phyloP scores from a whole-genome alignment of 2,888 invertebrate species.

The Lamellibrachia satsuma region DNA sequence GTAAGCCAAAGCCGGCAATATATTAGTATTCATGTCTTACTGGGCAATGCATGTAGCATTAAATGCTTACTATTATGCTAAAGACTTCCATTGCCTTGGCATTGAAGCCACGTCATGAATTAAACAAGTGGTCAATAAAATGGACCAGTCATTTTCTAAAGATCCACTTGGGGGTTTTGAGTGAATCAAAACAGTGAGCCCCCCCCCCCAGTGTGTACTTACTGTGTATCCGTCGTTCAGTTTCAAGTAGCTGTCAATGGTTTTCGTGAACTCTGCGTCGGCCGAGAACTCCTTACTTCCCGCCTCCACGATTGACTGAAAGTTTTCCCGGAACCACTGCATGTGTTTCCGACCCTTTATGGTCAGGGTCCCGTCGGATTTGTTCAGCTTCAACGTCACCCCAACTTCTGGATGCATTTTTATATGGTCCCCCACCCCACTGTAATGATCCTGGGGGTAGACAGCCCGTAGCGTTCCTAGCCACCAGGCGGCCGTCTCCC shows the following conservation, averaged over 20 bases:
- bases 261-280: slow-evolving; percentile 29
- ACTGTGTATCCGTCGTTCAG: slow-evolving; percentile 36
- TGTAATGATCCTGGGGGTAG: slow-evolving; percentile 40
- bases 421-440: slow-evolving; percentile 33
- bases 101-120: too few species aligned
- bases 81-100: too few species aligned
- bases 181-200: background rate
- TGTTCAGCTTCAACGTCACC: slow-evolving; percentile 40
- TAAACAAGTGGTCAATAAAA: too few species aligned
- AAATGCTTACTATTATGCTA: too few species aligned
- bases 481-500: slow-evolving; percentile 40
- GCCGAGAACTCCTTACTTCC: slow-evolving; percentile 31
- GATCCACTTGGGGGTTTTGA: too few species aligned
- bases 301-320: slow-evolving; percentile 35
- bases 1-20: too few species aligned
- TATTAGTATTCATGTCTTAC: too few species aligned
- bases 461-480: slow-evolving; percentile 39
- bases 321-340: slow-evolving; percentile 42
- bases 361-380: slow-evolving; percentile 38
- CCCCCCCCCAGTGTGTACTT: slow-evolving; percentile 19
- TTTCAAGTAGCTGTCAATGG: slow-evolving; percentile 31
- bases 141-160: too few species aligned
- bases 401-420: slow-evolving; percentile 41
- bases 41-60: too few species aligned
- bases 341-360: slow-evolving; percentile 41